Percentiles rank a stretch among this genome's conserved stretches.
Conservation (phyloP, 2,888 invertebrate genomes). For the Creontiades dilutus region DNA sequence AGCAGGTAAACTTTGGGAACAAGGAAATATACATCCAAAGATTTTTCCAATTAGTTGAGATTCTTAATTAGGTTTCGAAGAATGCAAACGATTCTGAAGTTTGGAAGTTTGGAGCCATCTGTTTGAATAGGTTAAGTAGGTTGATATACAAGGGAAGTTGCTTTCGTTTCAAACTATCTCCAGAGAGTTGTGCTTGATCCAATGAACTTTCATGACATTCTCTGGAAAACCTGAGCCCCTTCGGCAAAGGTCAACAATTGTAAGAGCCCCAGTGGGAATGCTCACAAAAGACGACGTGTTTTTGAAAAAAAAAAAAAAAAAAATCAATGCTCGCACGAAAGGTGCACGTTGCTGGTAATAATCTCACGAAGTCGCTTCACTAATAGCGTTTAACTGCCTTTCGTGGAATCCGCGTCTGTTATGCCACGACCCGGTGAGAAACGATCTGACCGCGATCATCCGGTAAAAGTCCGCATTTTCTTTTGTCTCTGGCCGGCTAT, state of each 20-base stretch:
- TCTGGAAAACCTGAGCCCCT: background rate
- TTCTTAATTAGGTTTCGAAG: no score
- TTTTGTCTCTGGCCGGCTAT: background rate
- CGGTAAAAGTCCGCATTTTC: background rate
- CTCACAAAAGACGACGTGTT: background rate
- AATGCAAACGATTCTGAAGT: no score
- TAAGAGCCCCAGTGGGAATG: background rate
- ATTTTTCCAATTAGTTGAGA: no score
- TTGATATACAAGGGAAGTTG: no score
- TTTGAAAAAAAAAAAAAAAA: background rate
- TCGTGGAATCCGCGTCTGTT: conserved; percentile 12
- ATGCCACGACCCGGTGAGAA: conserved; percentile 19
- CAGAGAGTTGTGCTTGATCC: conserved; percentile 32
- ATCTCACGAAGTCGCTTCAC: conserved; percentile 34
- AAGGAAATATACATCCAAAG: no score
- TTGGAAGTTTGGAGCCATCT: no score
- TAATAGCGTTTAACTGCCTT: conserved; percentile 15
- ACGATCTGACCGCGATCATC: conserved; percentile 24
- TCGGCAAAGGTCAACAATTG: conserved; percentile 28
- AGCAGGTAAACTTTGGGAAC: no score
- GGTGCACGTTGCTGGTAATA: background rate
- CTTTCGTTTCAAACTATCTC: background rate
- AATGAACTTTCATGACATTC: conserved; percentile 39
- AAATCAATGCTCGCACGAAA: conserved; percentile 2
- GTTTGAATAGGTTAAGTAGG: no score